Evolutionary conservation across 2,888 invertebrate genomes (phyloP).

Genomic region (Gymnoscelis rufifasciata): DNA sequence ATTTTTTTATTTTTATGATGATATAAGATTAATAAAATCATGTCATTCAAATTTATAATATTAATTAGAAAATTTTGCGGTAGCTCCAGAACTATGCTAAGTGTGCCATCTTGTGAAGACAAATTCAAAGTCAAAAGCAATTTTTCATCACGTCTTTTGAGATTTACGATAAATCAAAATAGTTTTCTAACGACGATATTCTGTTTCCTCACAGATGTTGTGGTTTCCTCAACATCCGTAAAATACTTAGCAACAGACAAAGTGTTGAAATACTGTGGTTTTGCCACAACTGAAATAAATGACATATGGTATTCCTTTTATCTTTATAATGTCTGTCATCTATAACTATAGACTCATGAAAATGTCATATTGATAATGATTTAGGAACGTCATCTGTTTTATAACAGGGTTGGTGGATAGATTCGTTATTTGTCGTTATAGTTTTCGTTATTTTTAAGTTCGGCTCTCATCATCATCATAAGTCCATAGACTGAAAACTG

Average conservation of each 20-base stretch:
- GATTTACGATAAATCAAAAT: not conserved
- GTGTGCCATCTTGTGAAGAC: too few species aligned
- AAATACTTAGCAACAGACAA: not conserved
- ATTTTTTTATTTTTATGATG: too few species aligned
- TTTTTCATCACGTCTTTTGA: too few species aligned
- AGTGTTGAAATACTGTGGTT: not conserved
- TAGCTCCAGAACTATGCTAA: too few species aligned
- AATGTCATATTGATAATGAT: conserved; percentile 9
- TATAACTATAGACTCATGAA: conserved; percentile 1
- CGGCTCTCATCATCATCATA: too few species aligned
- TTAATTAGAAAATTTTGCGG: too few species aligned
- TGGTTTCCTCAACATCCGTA: not conserved
- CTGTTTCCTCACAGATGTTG: not conserved
- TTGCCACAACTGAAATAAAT: not conserved
- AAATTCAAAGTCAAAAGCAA: too few species aligned
- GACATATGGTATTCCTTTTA: not conserved
- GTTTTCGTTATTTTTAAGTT: too few species aligned
- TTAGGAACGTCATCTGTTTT: not conserved
- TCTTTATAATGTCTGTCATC: conserved; percentile 6
- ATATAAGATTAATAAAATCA: too few species aligned
- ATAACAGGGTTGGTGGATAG: conserved; percentile 6
- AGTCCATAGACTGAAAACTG: too few species aligned
- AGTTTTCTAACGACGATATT: not conserved
- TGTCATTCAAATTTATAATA: too few species aligned
- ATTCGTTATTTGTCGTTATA: too few species aligned